These are phyloP conservation scores for Hystrix cristata DNA, from an alignment of 2,113 vertebrate genomes.

Conservation along the genomic window DNA sequence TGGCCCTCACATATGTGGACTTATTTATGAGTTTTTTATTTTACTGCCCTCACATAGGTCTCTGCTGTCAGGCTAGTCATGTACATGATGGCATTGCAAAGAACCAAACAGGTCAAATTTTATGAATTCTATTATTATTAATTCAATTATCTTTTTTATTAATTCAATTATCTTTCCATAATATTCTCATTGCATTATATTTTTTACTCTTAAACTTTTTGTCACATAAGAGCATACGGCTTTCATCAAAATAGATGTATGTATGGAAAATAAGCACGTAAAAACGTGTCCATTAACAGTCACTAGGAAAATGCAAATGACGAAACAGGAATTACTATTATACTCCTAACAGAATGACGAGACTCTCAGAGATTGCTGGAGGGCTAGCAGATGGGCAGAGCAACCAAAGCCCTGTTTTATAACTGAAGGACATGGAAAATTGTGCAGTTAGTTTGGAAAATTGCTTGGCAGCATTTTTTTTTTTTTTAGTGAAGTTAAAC, in stretches of 20 bases:
- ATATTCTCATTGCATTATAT: not conserved
- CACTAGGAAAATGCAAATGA: too few species aligned
- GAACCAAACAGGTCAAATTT: not conserved
- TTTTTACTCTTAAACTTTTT: not conserved
- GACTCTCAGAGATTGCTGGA: not conserved
- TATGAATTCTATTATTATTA: not conserved
- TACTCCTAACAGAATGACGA: not conserved
- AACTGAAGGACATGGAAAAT: too few species aligned
- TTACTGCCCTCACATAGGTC: accelerated
- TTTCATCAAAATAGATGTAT: not conserved
- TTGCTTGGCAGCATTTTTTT: too few species aligned
- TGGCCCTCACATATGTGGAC: not conserved
- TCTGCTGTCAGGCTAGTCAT: not conserved
- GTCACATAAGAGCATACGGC: not conserved
- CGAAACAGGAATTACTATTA: not conserved
- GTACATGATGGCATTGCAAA: too few species aligned
- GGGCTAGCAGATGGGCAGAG: too few species aligned
- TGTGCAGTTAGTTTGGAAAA: too few species aligned
- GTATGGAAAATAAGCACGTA: not conserved
- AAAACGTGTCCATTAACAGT: too few species aligned
- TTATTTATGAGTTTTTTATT: not conserved
- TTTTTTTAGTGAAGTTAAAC: too few species aligned
- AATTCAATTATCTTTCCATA: not conserved
- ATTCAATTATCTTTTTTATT: not conserved
- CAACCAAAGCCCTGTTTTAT: too few species aligned